Base-by-base conservation (phyloP, 2,113 vertebrate genomes). In the Lonchura striata region DNA sequence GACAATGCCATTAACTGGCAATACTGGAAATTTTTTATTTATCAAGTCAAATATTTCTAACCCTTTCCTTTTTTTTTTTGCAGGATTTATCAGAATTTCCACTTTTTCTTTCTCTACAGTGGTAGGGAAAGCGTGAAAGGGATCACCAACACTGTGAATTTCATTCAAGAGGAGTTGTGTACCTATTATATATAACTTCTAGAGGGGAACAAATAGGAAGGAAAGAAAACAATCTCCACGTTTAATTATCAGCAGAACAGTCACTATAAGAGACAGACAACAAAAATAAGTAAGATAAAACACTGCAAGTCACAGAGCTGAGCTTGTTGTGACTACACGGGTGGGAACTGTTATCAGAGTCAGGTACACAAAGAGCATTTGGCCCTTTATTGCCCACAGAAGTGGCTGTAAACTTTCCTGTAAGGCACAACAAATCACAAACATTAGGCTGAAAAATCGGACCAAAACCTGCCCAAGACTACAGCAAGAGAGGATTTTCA, bases 161-260 rank as follows among this genome's bases (percentile, higher is more conserved):
- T 69, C 21, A 33, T 24, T 82, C 44, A 41, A 37, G 37, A 52
- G n/a, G 50, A 87, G 30, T 24, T 87, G 42, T 47, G 35, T n/a
- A 91, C 70, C 37, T 50, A 41, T 39, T 14, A 31, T 7, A 33
- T 13, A 14, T 3, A 68, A 91, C 35, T 77, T 80, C 46, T 3
- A 20, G 35, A 22, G 24, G 22, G 6, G 1, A 2, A 28, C 31
- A 44, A 44, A 39, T 69, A 25, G 1, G 1, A 44, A 20, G 2
- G 3, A 28, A 35, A 1, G 6, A n/a, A 42, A 42, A n/a, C 30
- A 18, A 1, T 4, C 11, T 23, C 7, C 24, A 22, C 0, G 2
- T 90, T 80, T 80, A 70, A 72, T 82, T 90, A 91, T 57, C 85
- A 83, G 52, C 49, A 60, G 21, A 83, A 63, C 30, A 82, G 52